These are phyloP conservation scores for Pterocles burchelli DNA, from an alignment of 2,113 vertebrate species.

Conservation along the genomic window DNA sequence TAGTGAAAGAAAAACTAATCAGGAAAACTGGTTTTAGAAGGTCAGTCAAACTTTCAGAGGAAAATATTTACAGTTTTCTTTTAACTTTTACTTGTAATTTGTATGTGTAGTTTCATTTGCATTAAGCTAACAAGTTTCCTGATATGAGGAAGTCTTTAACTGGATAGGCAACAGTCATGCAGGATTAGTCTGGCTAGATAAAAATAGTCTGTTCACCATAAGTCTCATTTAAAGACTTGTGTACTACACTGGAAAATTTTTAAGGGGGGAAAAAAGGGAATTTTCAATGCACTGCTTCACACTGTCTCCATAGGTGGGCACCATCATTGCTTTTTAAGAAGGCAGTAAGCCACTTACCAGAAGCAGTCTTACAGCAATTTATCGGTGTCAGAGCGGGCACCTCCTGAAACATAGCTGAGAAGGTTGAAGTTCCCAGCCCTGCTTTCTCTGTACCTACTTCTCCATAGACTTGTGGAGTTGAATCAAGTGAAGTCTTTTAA, in stretches of 20 bases:
- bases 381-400: background rate
- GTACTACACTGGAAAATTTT: background rate
- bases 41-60: background rate
- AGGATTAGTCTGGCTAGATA: background rate
- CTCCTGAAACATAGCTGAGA: background rate
- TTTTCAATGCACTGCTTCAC: background rate
- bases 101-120: background rate
- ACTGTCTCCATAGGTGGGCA: accelerated
- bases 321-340: accelerated
- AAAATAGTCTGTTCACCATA: background rate
- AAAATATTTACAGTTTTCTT: background rate
- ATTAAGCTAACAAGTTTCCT: background rate
- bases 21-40: background rate
- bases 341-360: background rate
- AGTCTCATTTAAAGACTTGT: background rate
- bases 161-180: background rate
- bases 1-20: background rate
- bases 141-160: background rate
- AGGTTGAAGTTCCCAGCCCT: background rate
- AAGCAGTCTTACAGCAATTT: background rate
- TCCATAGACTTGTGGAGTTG: background rate
- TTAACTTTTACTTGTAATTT: background rate
- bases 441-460: background rate
- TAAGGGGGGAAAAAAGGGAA: background rate
- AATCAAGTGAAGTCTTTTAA: background rate